phyloP scores from a whole-genome alignment of 1,140 invertebrate species.

The Drosophila pruinosa region DNA sequence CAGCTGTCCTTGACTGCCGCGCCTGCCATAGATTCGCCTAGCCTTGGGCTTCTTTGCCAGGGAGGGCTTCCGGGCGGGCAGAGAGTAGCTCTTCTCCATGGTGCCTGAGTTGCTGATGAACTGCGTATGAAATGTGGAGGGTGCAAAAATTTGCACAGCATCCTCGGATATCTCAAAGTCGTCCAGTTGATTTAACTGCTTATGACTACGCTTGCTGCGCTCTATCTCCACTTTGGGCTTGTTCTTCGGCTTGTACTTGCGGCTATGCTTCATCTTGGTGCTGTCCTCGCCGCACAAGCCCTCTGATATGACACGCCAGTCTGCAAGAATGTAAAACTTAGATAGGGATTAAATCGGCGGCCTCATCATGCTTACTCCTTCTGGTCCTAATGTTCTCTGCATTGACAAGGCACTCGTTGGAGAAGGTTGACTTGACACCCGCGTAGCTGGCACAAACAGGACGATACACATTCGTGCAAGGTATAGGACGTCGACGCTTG shows the following conservation, averaged over 20 bases:
- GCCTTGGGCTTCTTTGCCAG: not conserved
- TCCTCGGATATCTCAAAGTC: conserved; percentile 63
- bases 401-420: conserved; percentile 73
- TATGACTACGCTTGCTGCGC: conserved; percentile 59
- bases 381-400: conserved; percentile 67
- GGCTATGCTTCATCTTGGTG: conserved; percentile 69
- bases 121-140: conserved; percentile 68
- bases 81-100: conserved; percentile 68
- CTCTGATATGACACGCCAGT: conserved; percentile 72
- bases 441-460: conserved; percentile 70
- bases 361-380: conserved; percentile 47
- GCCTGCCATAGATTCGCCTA: not conserved
- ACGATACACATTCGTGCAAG: conserved; percentile 68
- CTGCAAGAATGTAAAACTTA: conserved; percentile 25
- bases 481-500: conserved; percentile 49
- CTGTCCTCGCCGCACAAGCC: conserved; percentile 75
- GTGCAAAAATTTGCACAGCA: conserved; percentile 65
- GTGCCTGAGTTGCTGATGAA: conserved; percentile 65
- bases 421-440: conserved; percentile 74
- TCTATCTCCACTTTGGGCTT: conserved; percentile 52
- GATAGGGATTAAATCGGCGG: not conserved
- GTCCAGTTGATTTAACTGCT: conserved; percentile 42
- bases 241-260: conserved; percentile 54
- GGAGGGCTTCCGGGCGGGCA: conserved; percentile 56
- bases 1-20: too few relatives aligned